Evolutionary conservation across 2,888 invertebrate genomes (phyloP), one percentile per base, ranked within the genome.

Genomic region (Pteria penguin): DNA sequence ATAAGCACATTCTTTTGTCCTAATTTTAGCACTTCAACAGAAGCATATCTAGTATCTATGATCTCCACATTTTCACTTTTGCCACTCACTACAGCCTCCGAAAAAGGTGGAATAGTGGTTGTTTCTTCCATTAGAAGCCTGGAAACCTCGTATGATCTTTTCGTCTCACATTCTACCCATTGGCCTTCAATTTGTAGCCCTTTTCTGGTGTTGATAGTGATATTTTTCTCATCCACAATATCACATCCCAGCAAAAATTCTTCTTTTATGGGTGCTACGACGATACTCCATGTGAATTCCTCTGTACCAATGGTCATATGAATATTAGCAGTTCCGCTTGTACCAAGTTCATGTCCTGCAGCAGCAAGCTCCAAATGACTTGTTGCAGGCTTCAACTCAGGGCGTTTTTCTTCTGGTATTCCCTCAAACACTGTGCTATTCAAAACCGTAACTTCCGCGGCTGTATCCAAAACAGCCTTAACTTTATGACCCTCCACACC

Each of bases 201-300:
- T 36, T 63, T 69, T 24, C 45, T 55, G n/a, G 76, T 69, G 27
- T 73, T 66, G 11, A 76, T 68, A 4, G 69, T 68, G 8, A 75
- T 24, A 29, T 77, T 60, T 3, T 69, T 26, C 24, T 70, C 0
- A 76, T 31, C 66, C 14, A 77, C 27, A 29, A 80, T 26, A 14
- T 70, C 32, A 27, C 75, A 71, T n/a, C 54, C 31, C 2, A 76
- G 62, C n/a, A n/a, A n/a, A n/a, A n/a, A n/a, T n/a, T n/a, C n/a
- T n/a, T n/a, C n/a, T n/a, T n/a, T n/a, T n/a, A n/a, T n/a, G 2
- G 76, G 76, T 18, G 73, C 76, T 8, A 76, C 72, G 72, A 72
- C 68, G 32, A 79, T 71, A n/a, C 52, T 32, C 72, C 72, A 74
- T 1, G 33, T 55, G 67, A 70, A 70, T 3, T 33, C 61, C 14